These are phyloP conservation scores for Microtus ochrogaster DNA, from an alignment of 2,113 vertebrate species.

Conservation along the genomic window DNA sequence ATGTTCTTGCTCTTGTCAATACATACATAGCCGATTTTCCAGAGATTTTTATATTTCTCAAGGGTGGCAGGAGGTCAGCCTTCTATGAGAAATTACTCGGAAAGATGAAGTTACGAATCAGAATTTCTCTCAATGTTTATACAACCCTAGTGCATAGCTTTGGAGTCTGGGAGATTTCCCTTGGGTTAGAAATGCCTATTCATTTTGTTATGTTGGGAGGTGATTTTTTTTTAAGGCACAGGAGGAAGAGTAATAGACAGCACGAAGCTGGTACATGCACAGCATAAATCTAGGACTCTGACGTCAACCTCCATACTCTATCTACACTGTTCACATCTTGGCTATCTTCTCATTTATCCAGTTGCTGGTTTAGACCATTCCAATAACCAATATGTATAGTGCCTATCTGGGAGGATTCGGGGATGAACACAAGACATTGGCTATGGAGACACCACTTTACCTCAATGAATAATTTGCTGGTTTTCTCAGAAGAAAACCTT, in stretches of 20 bases:
- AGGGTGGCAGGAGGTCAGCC: conserved; percentile 46
- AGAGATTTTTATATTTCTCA: conserved; percentile 62
- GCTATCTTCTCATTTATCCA: not conserved
- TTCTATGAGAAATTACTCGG: conserved; percentile 53
- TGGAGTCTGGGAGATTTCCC: conserved; percentile 49
- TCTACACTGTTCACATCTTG: not conserved
- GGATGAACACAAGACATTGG: conserved; percentile 15
- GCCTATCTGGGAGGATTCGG: not conserved
- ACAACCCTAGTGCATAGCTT: not conserved
- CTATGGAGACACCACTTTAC: not conserved
- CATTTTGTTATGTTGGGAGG: conserved; percentile 43
- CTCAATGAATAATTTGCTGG: conserved; percentile 43
- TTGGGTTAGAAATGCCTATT: conserved; percentile 60
- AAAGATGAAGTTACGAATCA: conserved; percentile 65
- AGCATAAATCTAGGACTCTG: not conserved
- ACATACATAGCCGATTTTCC: not conserved
- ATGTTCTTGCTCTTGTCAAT: not conserved
- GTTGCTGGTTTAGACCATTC: conserved; percentile 9
- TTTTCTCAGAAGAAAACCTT: conserved; percentile 41
- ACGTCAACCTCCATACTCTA: not conserved
- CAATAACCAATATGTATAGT: not conserved
- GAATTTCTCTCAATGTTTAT: conserved; percentile 64
- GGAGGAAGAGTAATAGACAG: conserved; percentile 45
- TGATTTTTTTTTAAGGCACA: conserved; percentile 56
- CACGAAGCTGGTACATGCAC: not conserved